Conservation (phyloP, 1,140 invertebrate species). For the Odontomachus brunneus region DNA sequence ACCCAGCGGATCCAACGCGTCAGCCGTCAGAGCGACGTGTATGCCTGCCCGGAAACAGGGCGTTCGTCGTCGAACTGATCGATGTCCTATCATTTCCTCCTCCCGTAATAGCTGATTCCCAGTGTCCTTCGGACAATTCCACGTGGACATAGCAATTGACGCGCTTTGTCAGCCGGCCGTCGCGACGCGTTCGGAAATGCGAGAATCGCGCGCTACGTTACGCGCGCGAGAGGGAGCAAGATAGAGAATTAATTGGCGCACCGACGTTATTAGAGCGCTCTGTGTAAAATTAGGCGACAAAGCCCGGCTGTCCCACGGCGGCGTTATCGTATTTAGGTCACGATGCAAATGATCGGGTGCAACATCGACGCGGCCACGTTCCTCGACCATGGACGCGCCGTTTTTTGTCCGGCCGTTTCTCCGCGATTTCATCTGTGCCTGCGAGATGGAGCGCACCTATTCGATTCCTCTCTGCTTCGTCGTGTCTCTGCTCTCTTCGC, state of each 20-base stretch:
- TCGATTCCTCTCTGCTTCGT: no score
- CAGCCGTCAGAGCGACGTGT: background rate
- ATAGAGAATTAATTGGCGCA: background rate
- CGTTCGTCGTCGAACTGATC: slow-evolving; percentile 38
- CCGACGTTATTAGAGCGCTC: background rate
- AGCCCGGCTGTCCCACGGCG: background rate
- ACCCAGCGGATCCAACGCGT: no score
- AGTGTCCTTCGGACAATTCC: background rate
- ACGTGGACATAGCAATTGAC: background rate
- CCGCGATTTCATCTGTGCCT: no score
- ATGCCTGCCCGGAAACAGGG: background rate
- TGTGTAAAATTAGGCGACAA: background rate
- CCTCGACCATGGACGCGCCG: no score
- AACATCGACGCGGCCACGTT: no score
- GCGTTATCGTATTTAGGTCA: background rate
- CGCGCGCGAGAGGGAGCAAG: background rate
- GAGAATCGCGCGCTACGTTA: no score
- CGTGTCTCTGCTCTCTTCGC: no score
- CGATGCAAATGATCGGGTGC: no score
- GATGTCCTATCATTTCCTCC: slow-evolving; percentile 14
- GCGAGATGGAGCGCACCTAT: no score
- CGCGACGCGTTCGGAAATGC: no score
- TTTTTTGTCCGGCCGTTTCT: no score
- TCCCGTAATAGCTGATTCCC: background rate
- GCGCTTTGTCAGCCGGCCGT: no score